Base-by-base conservation (phyloP, 2,888 invertebrate genomes). In the Keiferia lycopersicella region DNA sequence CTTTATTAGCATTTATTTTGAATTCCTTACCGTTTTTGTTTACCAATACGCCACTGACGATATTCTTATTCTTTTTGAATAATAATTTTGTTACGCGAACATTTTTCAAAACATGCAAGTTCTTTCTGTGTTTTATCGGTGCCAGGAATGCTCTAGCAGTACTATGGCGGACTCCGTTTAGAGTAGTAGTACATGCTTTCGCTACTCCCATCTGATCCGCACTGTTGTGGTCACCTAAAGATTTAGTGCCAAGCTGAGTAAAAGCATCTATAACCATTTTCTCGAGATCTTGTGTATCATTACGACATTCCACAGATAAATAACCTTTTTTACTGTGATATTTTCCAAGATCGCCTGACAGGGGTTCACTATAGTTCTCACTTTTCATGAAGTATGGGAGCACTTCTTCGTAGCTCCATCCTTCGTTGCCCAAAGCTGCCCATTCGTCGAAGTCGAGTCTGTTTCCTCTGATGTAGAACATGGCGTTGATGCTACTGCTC, bases 341-440 rank as follows among this genome's bases (percentile, higher is more conserved):
- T 67, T 78, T 74, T 34, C 70, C 69, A 2, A 69, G 69, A 48
- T 79, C 76, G 45, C 74, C 66, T 16, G 71, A 73, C 0, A 71
- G 3, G 60, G 68, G 38, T 10, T 72, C 72, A 2, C 73, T 67
- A 12, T 72, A 78, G 14, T 93, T 89, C 78, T 94, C 89, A 0
- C 91, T 91, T 69, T 93, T 93, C 57, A 87, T 86, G 34, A 92
- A 92, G 68, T 91, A 93, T 0, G 88, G 83, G 0, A 88, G 69
- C 0, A 93, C 87, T 3, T 92, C 88, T 11, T 92, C 80, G 77
- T 93, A 94, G 50, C 90, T 88, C 94, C 94, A 94, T 1, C 93
- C 92, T 0, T 75, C 63, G 67, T 93, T 93, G 1, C 94, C 93
- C 16, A 79, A 69, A 0, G 79, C 80, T 20, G 88, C 90, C 94